These are phyloP conservation scores for Oryctes rhinoceros DNA, from an alignment of 1,140 invertebrate genomes.

Conservation along the genomic window DNA sequence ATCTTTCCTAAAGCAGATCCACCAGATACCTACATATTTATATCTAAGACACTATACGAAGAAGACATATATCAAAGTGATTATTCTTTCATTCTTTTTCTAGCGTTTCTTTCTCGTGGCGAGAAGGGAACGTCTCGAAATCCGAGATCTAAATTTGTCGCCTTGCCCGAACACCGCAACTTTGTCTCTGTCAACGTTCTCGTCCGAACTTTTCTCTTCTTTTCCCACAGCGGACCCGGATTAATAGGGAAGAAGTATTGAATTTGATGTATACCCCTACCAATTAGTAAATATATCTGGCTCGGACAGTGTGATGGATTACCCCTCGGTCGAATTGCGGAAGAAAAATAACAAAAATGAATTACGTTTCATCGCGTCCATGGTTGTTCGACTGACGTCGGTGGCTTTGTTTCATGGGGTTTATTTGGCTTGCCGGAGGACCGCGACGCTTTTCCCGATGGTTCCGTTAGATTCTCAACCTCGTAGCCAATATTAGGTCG, in stretches of 20 bases:
- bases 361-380: constrained; percentile 10
- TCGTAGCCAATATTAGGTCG: no score
- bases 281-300: constrained; percentile 30
- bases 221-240: background rate
- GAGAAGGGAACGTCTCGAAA: background rate
- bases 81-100: background rate
- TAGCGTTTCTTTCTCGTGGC: background rate
- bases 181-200: constrained; percentile 9
- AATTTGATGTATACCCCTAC: constrained; percentile 32
- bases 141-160: constrained; percentile 25
- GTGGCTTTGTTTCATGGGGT: background rate
- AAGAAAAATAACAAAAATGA: constrained; percentile 28
- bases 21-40: no score
- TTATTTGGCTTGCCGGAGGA: background rate
- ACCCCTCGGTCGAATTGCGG: constrained; percentile 27
- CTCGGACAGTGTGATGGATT: constrained; percentile 27
- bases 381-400: background rate
- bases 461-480: background rate
- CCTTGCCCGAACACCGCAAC: background rate
- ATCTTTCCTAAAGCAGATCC: no score
- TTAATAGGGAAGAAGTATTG: constrained; percentile 35
- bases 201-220: background rate
- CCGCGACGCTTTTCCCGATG: background rate
- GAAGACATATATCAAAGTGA: no score
- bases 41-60: no score